Conservation (phyloP, 2,113 vertebrate genomes). For the Cynocephalus volans region DNA sequence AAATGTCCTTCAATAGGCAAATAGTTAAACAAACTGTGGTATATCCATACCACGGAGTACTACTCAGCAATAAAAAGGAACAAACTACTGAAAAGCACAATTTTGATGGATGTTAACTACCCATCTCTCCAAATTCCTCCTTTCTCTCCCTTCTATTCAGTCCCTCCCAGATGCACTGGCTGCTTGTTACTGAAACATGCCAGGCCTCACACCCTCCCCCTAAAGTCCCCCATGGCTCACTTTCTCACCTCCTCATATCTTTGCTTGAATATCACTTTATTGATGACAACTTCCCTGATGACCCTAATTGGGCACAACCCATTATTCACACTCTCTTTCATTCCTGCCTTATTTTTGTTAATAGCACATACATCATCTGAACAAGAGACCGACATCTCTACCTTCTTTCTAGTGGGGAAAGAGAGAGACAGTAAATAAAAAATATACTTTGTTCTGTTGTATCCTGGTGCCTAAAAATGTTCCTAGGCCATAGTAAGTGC, state of each 20-base stretch:
- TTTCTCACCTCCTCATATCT: background rate
- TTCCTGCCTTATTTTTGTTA: background rate
- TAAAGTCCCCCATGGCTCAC: background rate
- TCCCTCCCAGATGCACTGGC: background rate
- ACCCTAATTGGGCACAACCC: background rate
- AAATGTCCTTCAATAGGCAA: background rate
- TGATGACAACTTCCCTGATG: background rate
- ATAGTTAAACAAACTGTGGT: background rate
- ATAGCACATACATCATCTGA: background rate
- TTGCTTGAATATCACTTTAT: background rate
- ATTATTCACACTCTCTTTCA: background rate
- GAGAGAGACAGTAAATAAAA: background rate
- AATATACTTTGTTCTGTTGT: background rate
- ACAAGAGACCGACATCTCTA: background rate
- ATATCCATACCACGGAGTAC: background rate
- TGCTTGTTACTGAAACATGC: background rate
- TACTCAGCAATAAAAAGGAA: background rate
- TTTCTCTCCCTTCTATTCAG: background rate
- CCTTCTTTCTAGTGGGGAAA: background rate
- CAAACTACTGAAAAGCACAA: background rate
- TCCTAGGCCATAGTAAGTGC: background rate
- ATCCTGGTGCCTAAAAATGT: background rate
- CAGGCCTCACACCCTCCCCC: background rate
- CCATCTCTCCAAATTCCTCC: background rate
- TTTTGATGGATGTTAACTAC: background rate